phyloP scores from a whole-genome alignment of 2,888 invertebrate genomes.

The Hanleya hanleyi region DNA sequence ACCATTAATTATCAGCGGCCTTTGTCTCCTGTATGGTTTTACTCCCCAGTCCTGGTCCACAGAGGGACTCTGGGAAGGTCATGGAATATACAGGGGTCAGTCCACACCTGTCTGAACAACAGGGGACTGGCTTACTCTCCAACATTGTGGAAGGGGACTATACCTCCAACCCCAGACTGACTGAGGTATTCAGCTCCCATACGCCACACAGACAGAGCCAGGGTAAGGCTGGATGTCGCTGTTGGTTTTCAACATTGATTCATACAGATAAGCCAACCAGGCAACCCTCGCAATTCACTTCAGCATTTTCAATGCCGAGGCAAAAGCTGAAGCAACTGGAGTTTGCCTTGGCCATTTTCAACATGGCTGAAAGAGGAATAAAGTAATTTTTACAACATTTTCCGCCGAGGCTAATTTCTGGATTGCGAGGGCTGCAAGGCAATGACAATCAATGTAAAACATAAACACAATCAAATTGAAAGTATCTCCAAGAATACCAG shows the following conservation, averaged over 20 bases:
- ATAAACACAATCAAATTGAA: no score
- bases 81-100: constrained; percentile 15
- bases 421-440: no score
- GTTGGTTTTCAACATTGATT: neutral
- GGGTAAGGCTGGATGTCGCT: constrained; percentile 4
- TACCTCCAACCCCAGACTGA: neutral
- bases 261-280: neutral
- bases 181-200: constrained; percentile 12
- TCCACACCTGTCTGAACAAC: constrained; percentile 12
- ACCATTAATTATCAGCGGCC: neutral
- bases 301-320: no score
- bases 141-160: constrained; percentile 18
- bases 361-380: neutral
- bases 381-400: neutral
- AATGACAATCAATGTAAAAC: no score
- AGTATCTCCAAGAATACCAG: no score
- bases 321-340: no score
- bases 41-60: neutral
- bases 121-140: constrained; percentile 17
- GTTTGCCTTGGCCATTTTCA: no score
- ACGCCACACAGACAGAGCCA: constrained; percentile 13
- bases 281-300: no score
- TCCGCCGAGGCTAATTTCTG: no score
- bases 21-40: constrained; percentile 7
- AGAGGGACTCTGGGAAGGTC: constrained; percentile 9